Base-by-base conservation (phyloP, 2,888 invertebrate genomes). In the Synergus itoensis region DNA sequence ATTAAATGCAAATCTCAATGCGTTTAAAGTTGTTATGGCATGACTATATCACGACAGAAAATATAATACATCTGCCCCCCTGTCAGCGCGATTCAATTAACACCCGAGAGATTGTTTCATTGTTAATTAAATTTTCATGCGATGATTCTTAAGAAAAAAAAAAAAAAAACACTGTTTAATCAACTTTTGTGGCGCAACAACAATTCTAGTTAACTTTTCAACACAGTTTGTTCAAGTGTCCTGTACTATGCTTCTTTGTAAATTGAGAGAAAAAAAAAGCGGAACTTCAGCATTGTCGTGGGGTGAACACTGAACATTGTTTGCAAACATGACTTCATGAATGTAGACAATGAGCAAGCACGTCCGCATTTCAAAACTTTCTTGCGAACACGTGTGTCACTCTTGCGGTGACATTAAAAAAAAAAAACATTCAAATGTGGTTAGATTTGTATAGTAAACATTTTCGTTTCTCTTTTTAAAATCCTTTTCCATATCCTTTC, bases 1-100 rank as follows among this genome's bases (percentile, higher is more conserved):
- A 87, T 88, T 88, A 88, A 88, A 88, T 87, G 87, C 86, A 88
- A 88, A 88, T 88, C 86, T 85, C 83, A 80, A 78, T 79, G 83
- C 82, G 85, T 83, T 86, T 84, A 84, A 84, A 84, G 83, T 86
- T 84, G 84, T 85, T 84, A 81, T 80, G 79, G 83, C 80, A 83
- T 82, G 84, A 21, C 21, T 18, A 21, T 60, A 60, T 12, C 48
- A 28, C 81, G 81, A 77, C 80, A 78, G 79, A 79, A 77, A 77
- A 79, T 77, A 77, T 76, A 76, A 77, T 80, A 77, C 41, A 64
- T 62, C 80, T 75, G 79, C 78, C 77, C 12, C 79, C 77, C 85
- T 84, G 82, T 81, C 77, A 77, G 77, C 76, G 64, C 76, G 79
- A 84, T 87, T 83, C 84, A 86, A 87, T 87, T 86, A 88, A 83